Percentiles rank a stretch among this genome's conserved stretches.
These are phyloP conservation scores for Athripsodes cinereus DNA, from an alignment of 2,888 invertebrate species.

Conservation along the genomic window DNA sequence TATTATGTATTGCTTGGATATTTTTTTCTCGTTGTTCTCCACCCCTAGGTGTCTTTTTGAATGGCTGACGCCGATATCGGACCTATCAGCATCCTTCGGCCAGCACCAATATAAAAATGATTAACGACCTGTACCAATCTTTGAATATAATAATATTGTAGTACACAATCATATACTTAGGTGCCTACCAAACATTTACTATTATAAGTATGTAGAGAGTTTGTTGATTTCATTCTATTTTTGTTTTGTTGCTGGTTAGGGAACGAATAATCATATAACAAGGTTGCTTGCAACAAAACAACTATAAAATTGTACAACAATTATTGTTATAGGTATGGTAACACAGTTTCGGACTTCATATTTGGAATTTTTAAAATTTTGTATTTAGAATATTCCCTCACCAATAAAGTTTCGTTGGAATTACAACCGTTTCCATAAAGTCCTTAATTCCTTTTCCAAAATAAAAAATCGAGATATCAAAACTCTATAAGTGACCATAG, in stretches of 20 bases:
- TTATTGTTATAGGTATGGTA: too few relatives aligned
- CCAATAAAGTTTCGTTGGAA: too few relatives aligned
- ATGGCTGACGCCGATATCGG: conserved; percentile 1
- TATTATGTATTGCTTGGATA: not conserved
- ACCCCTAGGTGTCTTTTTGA: conserved; percentile 1
- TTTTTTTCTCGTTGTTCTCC: not conserved
- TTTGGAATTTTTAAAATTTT: not conserved
- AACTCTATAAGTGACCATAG: too few relatives aligned
- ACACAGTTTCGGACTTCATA: not conserved
- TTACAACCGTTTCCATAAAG: too few relatives aligned
- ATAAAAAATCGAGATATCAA: too few relatives aligned
- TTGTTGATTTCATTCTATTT: too few relatives aligned
- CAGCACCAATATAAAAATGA: not conserved
- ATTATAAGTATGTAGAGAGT: not conserved
- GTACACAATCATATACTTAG: too few relatives aligned
- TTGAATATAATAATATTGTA: not conserved
- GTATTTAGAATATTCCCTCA: not conserved
- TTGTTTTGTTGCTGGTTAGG: not conserved
- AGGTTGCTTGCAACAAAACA: not conserved
- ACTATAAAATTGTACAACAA: not conserved
- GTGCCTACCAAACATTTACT: too few relatives aligned
- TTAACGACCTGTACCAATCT: not conserved
- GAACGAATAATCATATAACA: not conserved
- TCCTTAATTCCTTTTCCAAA: too few relatives aligned
- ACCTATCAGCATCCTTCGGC: not conserved